Conservation (phyloP, 2,113 vertebrate genomes). For the Nipponia nippon region DNA sequence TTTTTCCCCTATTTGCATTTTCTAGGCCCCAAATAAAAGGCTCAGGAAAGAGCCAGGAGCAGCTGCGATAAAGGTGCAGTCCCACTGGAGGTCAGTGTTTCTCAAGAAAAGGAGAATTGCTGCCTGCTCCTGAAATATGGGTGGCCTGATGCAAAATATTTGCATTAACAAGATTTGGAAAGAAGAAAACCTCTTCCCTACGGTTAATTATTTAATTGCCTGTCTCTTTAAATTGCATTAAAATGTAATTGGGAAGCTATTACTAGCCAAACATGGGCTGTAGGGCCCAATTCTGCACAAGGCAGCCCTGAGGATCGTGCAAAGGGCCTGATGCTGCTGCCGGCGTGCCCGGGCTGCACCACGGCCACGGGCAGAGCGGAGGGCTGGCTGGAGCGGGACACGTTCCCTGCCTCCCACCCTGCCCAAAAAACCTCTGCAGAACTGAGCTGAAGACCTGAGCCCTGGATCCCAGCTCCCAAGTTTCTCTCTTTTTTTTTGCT, state of each 20-base stretch:
- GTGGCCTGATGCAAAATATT: constrained; percentile 3
- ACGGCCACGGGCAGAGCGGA: fast-evolving
- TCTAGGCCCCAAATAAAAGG: fast-evolving
- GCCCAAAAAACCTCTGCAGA: not conserved
- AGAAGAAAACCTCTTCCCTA: constrained; percentile 23
- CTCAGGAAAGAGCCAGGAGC: not conserved
- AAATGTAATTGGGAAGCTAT: not conserved
- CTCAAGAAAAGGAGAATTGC: not conserved
- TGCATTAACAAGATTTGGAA: not conserved
- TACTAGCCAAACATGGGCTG: not conserved
- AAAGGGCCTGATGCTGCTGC: not conserved
- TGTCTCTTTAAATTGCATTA: constrained; percentile 6
- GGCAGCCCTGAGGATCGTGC: not conserved
- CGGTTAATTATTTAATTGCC: constrained; percentile 42
- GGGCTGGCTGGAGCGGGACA: not conserved
- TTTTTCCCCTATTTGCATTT: not conserved
- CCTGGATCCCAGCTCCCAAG: not conserved
- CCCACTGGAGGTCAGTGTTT: constrained; percentile 57
- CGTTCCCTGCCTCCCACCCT: not conserved
- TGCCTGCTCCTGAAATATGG: not conserved
- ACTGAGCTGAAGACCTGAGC: not conserved
- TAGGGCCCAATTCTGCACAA: not conserved
- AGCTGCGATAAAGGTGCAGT: not conserved
- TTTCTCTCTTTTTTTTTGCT: not conserved
- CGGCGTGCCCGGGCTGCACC: fast-evolving